Evolutionary conservation across 2,113 vertebrate genomes (phyloP), one percentile per base, ranked within the genome.

Genomic region (Upupa epops): DNA sequence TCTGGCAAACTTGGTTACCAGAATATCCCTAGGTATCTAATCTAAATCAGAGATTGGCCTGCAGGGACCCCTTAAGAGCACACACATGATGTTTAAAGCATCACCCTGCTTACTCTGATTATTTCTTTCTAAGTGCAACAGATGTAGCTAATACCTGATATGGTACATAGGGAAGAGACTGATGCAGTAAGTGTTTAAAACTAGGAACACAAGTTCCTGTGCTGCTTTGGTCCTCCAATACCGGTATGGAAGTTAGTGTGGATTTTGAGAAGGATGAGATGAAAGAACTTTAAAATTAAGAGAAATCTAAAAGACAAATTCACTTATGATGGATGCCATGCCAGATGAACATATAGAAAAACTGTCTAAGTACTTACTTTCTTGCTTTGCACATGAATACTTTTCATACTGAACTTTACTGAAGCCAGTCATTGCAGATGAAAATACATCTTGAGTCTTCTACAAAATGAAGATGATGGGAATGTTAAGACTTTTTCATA

Each of bases 201-300:
- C 6, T 60, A 16, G 24, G 83, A 60, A 68, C 8, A 17, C 14
- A 77, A 42, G 31, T 28, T 84, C 13, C 24, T 46, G n/a, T 51
- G 25, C 31, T 76, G 4, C 15, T 85, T 70, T 37, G 22, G 36
- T 79, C 20, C 25, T 87, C 18, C 24, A 51, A 26, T 45, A 71
- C 6, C 9, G 7, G 7, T 10, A 22, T 6, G 17, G 45, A 24
- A 24, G 2, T 25, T 64, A 70, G 0, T 37, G 17, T 54, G 15
- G 3, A 68, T 71, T 17, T 8, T 7, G 22, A 6, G 20, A 58
- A 29, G 3, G 9, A 37, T 24, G 13, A 8, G 6, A 32, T 45
- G 19, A 17, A 55, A 86, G 19, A 60, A 24, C 4, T 18, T 87
- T 51, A 51, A 52, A 81, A 71, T 28, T 17, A 59, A 54, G 45